phyloP scores from a whole-genome alignment of 2,113 vertebrate genomes.

The Platanista minor region DNA sequence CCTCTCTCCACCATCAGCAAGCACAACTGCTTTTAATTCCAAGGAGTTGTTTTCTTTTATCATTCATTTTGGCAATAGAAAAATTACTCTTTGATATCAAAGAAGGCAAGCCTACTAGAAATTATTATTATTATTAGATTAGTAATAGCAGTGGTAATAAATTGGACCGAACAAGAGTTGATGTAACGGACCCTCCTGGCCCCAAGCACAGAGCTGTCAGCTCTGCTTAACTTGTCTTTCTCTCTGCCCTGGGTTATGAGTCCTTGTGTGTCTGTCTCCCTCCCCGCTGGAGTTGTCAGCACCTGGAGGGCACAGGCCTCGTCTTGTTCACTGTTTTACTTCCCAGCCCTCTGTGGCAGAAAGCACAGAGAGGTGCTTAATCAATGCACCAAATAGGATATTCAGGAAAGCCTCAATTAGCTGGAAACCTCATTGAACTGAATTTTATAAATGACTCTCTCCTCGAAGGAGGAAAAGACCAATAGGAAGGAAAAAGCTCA shows the following conservation, averaged over 20 bases:
- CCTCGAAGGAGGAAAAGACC: background rate
- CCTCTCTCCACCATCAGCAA: background rate
- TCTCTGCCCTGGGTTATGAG: background rate
- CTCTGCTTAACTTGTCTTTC: background rate
- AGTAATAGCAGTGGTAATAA: slow-evolving; percentile 8
- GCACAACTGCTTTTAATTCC: slow-evolving; percentile 51
- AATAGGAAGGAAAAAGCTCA: background rate
- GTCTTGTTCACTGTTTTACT: background rate
- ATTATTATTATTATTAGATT: slow-evolving; percentile 54
- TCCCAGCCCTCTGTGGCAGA: background rate
- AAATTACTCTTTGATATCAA: slow-evolving; percentile 51
- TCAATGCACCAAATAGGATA: background rate
- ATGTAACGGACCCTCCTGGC: background rate
- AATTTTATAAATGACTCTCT: background rate
- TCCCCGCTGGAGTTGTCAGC: background rate
- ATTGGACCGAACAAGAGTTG: background rate
- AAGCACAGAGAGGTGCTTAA: background rate
- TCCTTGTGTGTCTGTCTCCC: background rate
- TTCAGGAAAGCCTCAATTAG: background rate
- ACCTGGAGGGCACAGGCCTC: background rate
- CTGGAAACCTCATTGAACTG: background rate
- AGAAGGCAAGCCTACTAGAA: slow-evolving; percentile 35
- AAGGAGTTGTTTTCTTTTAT: slow-evolving; percentile 50
- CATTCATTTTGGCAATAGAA: slow-evolving; percentile 46
- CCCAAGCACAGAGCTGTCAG: slow-evolving; percentile 15